Conservation (phyloP, 2,113 vertebrate species). For the Pterocles orientalis region DNA sequence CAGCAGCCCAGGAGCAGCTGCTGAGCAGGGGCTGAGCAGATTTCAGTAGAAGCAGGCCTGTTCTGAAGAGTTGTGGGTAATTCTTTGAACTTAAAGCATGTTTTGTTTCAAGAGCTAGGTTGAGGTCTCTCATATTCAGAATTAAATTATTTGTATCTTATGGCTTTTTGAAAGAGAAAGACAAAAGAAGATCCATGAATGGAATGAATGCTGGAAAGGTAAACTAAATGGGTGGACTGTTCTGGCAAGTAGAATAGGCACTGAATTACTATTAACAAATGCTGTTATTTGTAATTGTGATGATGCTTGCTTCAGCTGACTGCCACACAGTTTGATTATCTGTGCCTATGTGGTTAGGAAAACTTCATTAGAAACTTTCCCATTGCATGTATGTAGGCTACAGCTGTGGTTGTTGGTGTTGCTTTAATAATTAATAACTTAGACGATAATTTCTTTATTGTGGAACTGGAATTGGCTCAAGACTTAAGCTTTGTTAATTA, state of each 20-base stretch:
- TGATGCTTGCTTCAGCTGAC: neutral
- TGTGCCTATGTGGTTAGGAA: neutral
- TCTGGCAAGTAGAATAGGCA: accelerated
- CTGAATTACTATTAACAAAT: neutral
- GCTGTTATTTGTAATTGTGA: neutral
- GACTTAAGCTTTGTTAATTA: neutral
- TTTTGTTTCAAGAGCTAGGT: neutral
- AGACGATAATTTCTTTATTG: neutral
- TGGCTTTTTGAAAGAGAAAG: neutral
- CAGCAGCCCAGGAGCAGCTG: neutral
- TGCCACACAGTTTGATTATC: neutral
- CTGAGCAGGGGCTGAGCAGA: neutral
- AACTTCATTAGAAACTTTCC: neutral
- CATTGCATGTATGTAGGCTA: neutral
- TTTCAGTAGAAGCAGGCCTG: neutral
- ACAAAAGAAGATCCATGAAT: neutral
- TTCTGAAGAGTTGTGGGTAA: neutral
- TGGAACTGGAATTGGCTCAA: neutral
- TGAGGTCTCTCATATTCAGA: neutral
- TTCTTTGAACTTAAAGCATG: neutral
- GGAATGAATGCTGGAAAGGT: neutral
- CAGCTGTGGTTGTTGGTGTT: neutral
- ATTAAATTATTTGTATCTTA: neutral
- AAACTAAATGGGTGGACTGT: neutral
- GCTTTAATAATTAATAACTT: neutral